Evolutionary conservation across 1,140 invertebrate genomes (phyloP), one percentile per base, ranked within the genome.

Genomic region (Adoxophyes honmai): DNA sequence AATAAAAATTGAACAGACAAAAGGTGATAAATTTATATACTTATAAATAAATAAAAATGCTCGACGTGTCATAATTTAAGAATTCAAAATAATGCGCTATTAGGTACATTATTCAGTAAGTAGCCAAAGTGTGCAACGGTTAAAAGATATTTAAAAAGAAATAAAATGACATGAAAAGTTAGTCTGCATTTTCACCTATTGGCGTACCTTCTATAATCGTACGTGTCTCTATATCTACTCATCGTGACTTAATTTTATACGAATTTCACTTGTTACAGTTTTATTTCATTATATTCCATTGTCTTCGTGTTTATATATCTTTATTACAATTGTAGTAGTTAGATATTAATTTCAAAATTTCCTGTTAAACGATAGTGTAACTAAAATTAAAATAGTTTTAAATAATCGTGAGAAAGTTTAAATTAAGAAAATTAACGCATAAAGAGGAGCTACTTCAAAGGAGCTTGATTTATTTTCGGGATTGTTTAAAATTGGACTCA

Each of bases 1-100:
- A 69, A 69, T 66, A 69, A 60, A 67, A 48, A 48, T n/a, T 48
- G n/a, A 34, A 15, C n/a, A 28, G 21, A 35, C 15, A 42, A 33
- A 15, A 34, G 34, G 33, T 52, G 51, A 15, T 10, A 34, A 15
- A n/a, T n/a, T 13, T 7, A 34, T 8, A 16, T 11, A 52, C 51
- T 34, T 15, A n/a, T n/a, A n/a, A 52, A 13, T 8, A 35, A 16
- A 52, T 52, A n/a, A 28, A 28, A 28, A 28, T 28, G 21, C 33
- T n/a, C 7, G 0, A 34, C 8, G 51, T 52, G 28, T 52, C 51
- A 52, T 52, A 35, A n/a, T n/a, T 11, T 48, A 48, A 48, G 18
- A 8, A 28, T 3, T 28, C 21, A 28, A 28, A 2, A 28, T 28
- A 6, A 2, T 28, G 6, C 21, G 6, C 6, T 28, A 28, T 28